Evolutionary conservation across 2,113 vertebrate species (phyloP), one percentile per base, ranked within the genome.

Genomic region (Naja naja): DNA sequence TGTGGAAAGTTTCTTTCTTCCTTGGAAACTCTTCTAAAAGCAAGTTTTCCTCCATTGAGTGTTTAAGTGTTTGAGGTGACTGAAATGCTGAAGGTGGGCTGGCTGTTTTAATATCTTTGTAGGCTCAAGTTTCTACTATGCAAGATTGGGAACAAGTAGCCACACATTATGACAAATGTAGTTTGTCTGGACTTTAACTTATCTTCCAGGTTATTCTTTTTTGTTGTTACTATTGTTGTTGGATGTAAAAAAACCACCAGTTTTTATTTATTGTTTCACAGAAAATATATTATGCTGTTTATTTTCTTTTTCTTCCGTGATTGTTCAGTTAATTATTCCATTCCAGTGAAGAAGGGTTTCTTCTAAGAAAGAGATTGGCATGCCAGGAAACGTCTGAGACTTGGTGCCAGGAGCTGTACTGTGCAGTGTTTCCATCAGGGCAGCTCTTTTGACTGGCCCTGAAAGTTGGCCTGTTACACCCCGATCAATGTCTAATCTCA

Each of bases 1-100:
- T 97, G 97, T 98, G 98, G 98, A 98, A 97, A 98, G 95, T 97
- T 98, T 98, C 98, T n/a, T 98, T 97, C 97, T 98, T 98, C 97
- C 97, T 97, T 98, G 98, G 98, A 98, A 98, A 97, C 97, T 97
- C 97, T 96, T 98, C 97, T 98, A 98, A 98, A 96, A 0, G 92
- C 74, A 97, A 27, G 97, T 98, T 98, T 98, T 98, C 98, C 98
- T 98, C 97, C 94, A 95, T 98, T 97, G 96, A 94, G 96, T 93
- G 94, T 95, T 97, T 97, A 97, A 98, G 98, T 98, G 98, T 98
- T 98, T 98, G 98, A 98, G 98, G 97, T 98, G 98, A 97, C 97
- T 98, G 97, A 97, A 97, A 97, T 97, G 97, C 97, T 97, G 97
- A 98, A 97, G 97, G 97, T 97, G 96, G 97, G 95, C 97, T 94